A percentile compares a stretch with the other conserved stretches of the same genome.
Evolutionary conservation across 2,888 invertebrate species (phyloP).

Genomic region (Eupithecia inturbata): DNA sequence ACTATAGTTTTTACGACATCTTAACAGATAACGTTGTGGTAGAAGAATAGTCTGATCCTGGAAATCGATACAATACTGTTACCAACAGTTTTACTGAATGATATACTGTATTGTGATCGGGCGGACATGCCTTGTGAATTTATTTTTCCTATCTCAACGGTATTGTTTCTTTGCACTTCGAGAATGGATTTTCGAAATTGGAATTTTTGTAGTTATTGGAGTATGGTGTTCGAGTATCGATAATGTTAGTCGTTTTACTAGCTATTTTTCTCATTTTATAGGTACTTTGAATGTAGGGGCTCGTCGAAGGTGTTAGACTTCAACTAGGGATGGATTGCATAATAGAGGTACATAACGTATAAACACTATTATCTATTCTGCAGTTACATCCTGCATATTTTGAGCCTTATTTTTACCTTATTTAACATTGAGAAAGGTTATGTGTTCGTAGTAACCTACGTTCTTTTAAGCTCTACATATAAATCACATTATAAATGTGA

Average conservation of each 20-base stretch:
- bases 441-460: not conserved
- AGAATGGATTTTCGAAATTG: constrained; percentile 36
- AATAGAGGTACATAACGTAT: too few species aligned
- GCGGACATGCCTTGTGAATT: constrained; percentile 50
- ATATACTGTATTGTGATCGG: constrained; percentile 28
- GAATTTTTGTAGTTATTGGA: constrained; percentile 34
- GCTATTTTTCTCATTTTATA: not conserved
- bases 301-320: too few species aligned
- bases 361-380: too few species aligned
- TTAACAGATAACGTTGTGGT: too few species aligned
- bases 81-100: constrained; percentile 16
- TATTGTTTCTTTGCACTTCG: constrained; percentile 49
- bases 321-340: too few species aligned
- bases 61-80: not conserved
- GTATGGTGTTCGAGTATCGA: constrained; percentile 25
- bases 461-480: not conserved
- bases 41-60: not conserved
- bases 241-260: constrained; percentile 16
- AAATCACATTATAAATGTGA: not conserved
- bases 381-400: too few species aligned
- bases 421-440: too few species aligned
- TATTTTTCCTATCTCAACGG: constrained; percentile 52
- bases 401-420: too few species aligned
- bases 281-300: not conserved
- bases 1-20: too few species aligned